Evolutionary conservation across 2,113 vertebrate genomes (phyloP).

Genomic region (Oxygymnocypris stewartii): DNA sequence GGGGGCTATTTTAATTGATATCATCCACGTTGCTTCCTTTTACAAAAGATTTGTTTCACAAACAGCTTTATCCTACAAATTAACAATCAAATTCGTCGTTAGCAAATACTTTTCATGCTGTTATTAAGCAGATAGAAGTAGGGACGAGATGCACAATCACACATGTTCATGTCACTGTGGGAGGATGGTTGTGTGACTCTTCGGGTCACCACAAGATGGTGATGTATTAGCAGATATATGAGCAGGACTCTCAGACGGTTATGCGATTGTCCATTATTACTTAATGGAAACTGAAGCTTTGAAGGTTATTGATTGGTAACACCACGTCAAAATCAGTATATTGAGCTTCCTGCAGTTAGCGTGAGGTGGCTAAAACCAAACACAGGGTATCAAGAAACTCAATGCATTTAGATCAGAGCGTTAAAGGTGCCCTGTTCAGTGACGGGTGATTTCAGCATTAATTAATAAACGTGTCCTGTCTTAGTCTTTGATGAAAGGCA

Average conservation of each 20-base stretch:
- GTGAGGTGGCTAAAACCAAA: not conserved
- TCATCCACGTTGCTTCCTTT: not conserved
- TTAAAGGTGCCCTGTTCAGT: not conserved
- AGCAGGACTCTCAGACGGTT: not conserved
- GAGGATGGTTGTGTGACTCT: not conserved
- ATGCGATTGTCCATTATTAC: not conserved
- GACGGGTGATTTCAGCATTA: not conserved
- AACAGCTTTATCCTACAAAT: too few species aligned
- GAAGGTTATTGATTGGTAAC: conserved; percentile 8
- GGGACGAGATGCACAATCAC: not conserved
- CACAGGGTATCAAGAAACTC: not conserved
- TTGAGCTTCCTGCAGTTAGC: not conserved
- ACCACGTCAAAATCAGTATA: not conserved
- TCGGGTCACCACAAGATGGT: conserved; percentile 13
- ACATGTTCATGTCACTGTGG: not conserved
- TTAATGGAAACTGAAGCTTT: conserved; percentile 26
- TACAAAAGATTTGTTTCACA: not conserved
- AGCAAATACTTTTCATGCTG: too few species aligned
- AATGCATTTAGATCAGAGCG: not conserved
- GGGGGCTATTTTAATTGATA: too few species aligned
- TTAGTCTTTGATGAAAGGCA: not conserved
- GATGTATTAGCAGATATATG: not conserved
- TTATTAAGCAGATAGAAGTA: too few species aligned
- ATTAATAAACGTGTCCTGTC: conserved; percentile 7
- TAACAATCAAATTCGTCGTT: too few species aligned